A percentile compares a stretch with the other conserved stretches of the same genome.
Evolutionary conservation across 2,888 invertebrate species (phyloP).

Genomic region (Parnassius smintheus): DNA sequence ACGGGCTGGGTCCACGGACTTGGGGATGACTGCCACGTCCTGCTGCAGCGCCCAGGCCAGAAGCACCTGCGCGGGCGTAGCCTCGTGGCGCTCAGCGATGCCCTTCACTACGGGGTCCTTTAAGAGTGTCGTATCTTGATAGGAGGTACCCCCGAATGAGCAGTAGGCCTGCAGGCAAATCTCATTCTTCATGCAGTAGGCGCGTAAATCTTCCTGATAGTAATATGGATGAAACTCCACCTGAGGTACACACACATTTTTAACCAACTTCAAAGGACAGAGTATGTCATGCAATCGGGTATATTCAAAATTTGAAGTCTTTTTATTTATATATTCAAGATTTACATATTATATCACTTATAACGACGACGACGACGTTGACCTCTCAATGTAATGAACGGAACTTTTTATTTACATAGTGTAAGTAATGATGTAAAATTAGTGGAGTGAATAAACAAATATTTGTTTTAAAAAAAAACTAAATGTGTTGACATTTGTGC

Average conservation of each 20-base stretch:
- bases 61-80: constrained; percentile 84
- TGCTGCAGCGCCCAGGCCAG: constrained; percentile 89
- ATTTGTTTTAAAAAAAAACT: too few species aligned
- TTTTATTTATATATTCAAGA: too few species aligned
- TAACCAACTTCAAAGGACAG: too few species aligned
- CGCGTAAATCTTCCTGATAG: neutral
- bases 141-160: constrained; percentile 83
- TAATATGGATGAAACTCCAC: neutral
- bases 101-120: constrained; percentile 79
- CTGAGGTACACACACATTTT: neutral
- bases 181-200: neutral
- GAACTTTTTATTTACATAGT: too few species aligned
- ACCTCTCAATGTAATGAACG: too few species aligned
- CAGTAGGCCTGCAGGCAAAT: constrained; percentile 86
- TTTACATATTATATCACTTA: too few species aligned
- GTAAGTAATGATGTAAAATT: too few species aligned
- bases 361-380: too few species aligned
- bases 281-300: too few species aligned
- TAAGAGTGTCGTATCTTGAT: constrained; percentile 69
- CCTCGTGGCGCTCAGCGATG: constrained; percentile 81
- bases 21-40: constrained; percentile 85
- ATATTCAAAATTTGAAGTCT: too few species aligned
- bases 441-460: too few species aligned
- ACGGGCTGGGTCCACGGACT: constrained; percentile 79
- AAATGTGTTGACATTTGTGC: too few species aligned